Evolutionary conservation across 2,113 vertebrate genomes (phyloP).

Genomic region (Bothrops jararaca): DNA sequence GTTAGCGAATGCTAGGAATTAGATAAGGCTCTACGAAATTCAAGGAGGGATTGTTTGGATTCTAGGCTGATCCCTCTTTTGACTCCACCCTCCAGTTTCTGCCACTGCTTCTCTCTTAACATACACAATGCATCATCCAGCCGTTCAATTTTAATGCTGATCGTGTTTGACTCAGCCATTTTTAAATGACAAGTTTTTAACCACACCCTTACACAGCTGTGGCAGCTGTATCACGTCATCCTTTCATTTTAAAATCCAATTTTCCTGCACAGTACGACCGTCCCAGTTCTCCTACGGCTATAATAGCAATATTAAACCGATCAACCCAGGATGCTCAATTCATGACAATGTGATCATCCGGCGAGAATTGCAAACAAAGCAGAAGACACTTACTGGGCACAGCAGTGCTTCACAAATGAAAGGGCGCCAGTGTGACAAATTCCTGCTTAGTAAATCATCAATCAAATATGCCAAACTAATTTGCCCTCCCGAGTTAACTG

Average conservation of each 20-base stretch:
- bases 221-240: background rate
- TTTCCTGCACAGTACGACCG: fast-evolving
- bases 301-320: background rate
- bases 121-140: background rate
- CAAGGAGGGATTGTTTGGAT: background rate
- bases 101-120: background rate
- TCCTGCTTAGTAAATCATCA: background rate
- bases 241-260: background rate
- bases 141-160: background rate
- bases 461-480: background rate
- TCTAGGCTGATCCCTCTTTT: background rate
- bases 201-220: background rate
- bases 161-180: background rate
- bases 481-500: background rate
- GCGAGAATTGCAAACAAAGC: background rate
- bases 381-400: background rate
- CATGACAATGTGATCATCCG: background rate
- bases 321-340: background rate
- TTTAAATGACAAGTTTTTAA: background rate
- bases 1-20: background rate
- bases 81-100: background rate
- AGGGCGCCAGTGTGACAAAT: background rate
- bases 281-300: background rate
- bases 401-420: background rate
- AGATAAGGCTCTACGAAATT: background rate